Evolutionary conservation across 92 coral and sea anemone species (phyloP).

Genomic region (Porites rus): DNA sequence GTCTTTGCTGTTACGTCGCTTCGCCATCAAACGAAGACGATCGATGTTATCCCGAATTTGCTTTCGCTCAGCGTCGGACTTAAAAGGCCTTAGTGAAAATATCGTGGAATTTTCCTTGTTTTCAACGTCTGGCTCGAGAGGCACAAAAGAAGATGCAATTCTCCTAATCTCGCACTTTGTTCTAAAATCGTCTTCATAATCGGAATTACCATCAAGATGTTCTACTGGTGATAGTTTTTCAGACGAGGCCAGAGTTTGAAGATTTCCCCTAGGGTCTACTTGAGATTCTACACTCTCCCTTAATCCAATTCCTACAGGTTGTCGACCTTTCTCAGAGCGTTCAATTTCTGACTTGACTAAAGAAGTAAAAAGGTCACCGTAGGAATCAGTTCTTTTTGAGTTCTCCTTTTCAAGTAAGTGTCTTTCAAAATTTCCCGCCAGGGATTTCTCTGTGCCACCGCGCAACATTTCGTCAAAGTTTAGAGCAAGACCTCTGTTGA

Average conservation of each 20-base stretch:
- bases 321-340: conserved; percentile 16
- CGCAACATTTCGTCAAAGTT: conserved; percentile 17
- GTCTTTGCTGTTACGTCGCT: conserved; percentile 90
- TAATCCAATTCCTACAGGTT: neutral
- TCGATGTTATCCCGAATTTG: conserved; percentile 95
- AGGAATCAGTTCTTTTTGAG: conserved; percentile 7
- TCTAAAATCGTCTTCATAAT: conserved; percentile 61
- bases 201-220: conserved; percentile 48
- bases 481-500: conserved; percentile 20
- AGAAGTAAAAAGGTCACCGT: conserved; percentile 20
- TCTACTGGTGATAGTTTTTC: conserved; percentile 20
- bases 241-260: neutral
- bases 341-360: conserved; percentile 31
- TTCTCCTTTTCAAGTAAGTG: conserved; percentile 18
- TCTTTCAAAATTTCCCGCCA: neutral
- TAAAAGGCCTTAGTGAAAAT: conserved; percentile 71
- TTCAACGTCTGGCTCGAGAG: conserved; percentile 56
- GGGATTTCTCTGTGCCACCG: conserved; percentile 3
- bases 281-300: conserved; percentile 19
- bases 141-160: conserved; percentile 67
- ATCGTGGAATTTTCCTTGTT: conserved; percentile 88
- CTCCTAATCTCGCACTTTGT: conserved; percentile 61
- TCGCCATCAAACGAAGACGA: conserved; percentile 87
- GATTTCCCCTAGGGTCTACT: neutral
- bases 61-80: conserved; percentile 84